A percentile compares a stretch with the other conserved stretches of the same genome.
These are phyloP conservation scores for Tenthredo mesomela DNA, from an alignment of 2,888 invertebrate genomes.

Conservation along the genomic window DNA sequence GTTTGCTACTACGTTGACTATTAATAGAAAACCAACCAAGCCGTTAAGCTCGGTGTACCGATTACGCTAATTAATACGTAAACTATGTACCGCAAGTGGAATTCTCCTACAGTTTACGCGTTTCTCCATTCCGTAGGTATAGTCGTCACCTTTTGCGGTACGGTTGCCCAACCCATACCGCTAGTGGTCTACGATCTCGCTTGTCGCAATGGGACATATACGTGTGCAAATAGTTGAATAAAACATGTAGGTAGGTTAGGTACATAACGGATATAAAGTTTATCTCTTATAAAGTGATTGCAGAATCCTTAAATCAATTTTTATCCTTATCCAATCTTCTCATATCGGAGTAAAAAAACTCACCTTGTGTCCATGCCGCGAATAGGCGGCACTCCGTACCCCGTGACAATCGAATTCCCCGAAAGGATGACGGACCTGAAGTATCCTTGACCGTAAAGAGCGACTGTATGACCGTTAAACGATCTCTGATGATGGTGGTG, in stretches of 20 bases:
- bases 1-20: not conserved
- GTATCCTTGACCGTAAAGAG: slow-evolving; percentile 40
- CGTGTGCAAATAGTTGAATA: slow-evolving; percentile 28
- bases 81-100: slow-evolving; percentile 8
- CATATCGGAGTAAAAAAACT: not conserved
- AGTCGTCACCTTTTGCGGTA: slow-evolving; percentile 15
- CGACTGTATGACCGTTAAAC: slow-evolving; percentile 6
- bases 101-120: not conserved
- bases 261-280: not conserved
- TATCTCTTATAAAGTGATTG: not conserved
- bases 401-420: slow-evolving; percentile 12
- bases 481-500: slow-evolving; percentile 25
- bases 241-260: not conserved
- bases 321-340: not conserved
- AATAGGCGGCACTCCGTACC: slow-evolving; percentile 41
- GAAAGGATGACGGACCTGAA: slow-evolving; percentile 36
- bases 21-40: not conserved
- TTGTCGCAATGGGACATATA: slow-evolving; percentile 21
- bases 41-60: slow-evolving; percentile 6
- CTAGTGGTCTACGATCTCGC: slow-evolving; percentile 9
- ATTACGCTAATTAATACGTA: slow-evolving; percentile 36
- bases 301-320: not conserved
- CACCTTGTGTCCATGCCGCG: slow-evolving; percentile 53
- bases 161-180: slow-evolving; percentile 15
- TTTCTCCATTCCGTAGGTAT: not conserved